Evolutionary conservation across 2,888 invertebrate species (phyloP).

Genomic region (Chromoteleia sp.): DNA sequence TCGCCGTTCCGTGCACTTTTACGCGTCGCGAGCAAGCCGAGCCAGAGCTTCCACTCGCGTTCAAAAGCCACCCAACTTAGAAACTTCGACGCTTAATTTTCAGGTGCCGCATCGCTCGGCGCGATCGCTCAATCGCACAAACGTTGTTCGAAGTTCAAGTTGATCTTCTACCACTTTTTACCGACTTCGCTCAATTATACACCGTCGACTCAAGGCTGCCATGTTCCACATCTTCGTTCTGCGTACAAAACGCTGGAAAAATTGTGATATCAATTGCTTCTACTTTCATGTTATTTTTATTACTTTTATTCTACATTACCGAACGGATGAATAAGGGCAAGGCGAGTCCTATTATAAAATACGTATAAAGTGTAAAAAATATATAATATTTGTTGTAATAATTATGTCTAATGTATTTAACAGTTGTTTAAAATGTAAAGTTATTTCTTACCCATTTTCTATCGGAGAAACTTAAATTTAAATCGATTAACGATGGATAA

Average conservation of each 20-base stretch:
- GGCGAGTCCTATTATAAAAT: too few relatives aligned
- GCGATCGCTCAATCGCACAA: constrained; percentile 52
- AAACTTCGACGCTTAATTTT: constrained; percentile 62
- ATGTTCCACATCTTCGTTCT: constrained; percentile 37
- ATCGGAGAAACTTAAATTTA: too few relatives aligned
- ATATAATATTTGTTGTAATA: neutral
- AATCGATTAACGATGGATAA: too few relatives aligned
- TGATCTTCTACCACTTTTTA: constrained; percentile 65
- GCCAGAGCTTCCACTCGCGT: constrained; percentile 63
- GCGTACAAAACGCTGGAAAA: constrained; percentile 40
- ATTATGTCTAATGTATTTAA: too few relatives aligned
- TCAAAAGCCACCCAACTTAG: constrained; percentile 50
- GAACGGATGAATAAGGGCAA: neutral
- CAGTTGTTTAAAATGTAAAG: too few relatives aligned
- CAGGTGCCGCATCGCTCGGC: constrained; percentile 55
- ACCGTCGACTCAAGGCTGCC: constrained; percentile 49
- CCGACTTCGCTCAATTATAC: constrained; percentile 51
- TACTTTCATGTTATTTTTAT: constrained; percentile 2
- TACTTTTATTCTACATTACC: neutral
- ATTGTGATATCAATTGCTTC: constrained; percentile 33
- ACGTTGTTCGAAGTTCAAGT: constrained; percentile 76
- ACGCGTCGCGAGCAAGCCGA: constrained; percentile 32
- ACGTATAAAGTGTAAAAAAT: too few relatives aligned
- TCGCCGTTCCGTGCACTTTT: constrained; percentile 66
- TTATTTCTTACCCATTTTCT: too few relatives aligned